These are phyloP conservation scores for Pseudomyrmex cubaensis DNA, from an alignment of 1,140 invertebrate species.

Conservation along the genomic window DNA sequence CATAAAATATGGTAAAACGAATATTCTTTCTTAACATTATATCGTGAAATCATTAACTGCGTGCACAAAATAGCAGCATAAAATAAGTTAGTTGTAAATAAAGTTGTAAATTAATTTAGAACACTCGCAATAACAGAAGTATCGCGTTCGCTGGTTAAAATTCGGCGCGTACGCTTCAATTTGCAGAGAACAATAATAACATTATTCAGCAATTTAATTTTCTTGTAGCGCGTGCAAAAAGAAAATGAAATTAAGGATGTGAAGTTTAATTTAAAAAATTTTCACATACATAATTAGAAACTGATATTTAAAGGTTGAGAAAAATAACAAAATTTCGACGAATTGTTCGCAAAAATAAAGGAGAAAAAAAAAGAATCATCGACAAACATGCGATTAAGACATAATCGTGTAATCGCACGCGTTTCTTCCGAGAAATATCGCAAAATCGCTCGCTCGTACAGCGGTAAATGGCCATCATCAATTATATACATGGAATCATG, in stretches of 20 bases:
- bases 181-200: neutral
- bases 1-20: neutral
- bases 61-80: neutral
- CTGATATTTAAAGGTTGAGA: too few species aligned
- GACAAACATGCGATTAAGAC: neutral
- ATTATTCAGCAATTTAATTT: neutral
- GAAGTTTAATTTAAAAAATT: too few species aligned
- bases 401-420: neutral
- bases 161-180: neutral
- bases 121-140: neutral
- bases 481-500: conserved; percentile 8
- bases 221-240: neutral
- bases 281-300: too few species aligned
- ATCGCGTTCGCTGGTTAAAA: neutral
- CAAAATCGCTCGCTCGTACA: neutral
- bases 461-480: conserved; percentile 23
- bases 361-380: too few species aligned
- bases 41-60: conserved; percentile 7
- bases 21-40: neutral
- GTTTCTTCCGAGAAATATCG: conserved; percentile 7
- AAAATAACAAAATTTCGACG: too few species aligned
- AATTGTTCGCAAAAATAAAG: too few species aligned
- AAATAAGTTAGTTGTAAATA: conserved; percentile 21
- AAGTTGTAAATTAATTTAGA: conserved; percentile 14
- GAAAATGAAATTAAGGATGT: too few species aligned